phyloP scores from a whole-genome alignment of 2,113 vertebrate genomes.

The Alces alces region DNA sequence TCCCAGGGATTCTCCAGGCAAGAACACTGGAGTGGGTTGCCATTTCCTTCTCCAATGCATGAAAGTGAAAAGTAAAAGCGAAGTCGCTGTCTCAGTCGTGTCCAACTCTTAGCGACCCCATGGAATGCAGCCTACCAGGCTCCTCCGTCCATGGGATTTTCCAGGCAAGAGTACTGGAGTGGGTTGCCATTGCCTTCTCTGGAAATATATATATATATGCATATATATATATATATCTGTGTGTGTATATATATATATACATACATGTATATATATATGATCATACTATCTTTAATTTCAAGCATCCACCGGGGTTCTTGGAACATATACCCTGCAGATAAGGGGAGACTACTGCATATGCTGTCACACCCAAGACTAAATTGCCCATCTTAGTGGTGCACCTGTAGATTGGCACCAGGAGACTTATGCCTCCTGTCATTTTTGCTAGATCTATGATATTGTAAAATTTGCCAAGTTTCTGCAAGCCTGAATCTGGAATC shows the following conservation, averaged over 20 bases:
- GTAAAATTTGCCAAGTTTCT: not conserved
- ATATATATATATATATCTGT: not conserved
- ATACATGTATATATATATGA: rapidly evolving
- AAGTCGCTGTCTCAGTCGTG: no score
- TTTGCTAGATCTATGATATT: not conserved
- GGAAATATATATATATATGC: not conserved
- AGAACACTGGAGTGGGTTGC: no score
- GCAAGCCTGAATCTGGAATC: not conserved
- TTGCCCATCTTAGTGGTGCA: not conserved
- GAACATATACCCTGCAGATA: not conserved
- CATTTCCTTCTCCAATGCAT: no score
- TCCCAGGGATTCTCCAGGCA: no score
- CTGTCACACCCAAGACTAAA: not conserved
- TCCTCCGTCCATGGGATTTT: no score
- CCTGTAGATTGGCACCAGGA: not conserved
- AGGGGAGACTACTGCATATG: not conserved
- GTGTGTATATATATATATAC: not conserved
- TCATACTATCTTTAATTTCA: not conserved
- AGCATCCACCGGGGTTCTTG: not conserved
- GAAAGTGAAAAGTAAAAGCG: no score
- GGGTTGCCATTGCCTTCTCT: no score
- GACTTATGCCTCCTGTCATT: not conserved
- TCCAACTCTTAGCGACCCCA: no score
- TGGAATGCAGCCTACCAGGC: no score
- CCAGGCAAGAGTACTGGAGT: no score